These are phyloP conservation scores for Tachina grossa DNA, from an alignment of 2,888 invertebrate genomes.

Conservation along the genomic window DNA sequence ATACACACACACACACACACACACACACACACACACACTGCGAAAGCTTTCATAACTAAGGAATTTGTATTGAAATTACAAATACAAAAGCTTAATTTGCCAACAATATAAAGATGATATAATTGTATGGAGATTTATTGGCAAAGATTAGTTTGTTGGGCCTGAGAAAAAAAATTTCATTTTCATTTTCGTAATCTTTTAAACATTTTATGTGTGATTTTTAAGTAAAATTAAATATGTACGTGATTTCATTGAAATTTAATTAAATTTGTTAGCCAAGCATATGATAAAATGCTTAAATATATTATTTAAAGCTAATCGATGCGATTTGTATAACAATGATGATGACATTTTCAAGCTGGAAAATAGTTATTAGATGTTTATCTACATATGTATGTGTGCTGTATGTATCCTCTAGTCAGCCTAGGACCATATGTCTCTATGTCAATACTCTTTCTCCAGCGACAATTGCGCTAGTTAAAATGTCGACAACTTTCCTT, in stretches of 20 bases:
- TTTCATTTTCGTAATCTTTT: neutral
- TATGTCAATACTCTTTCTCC: too few relatives aligned
- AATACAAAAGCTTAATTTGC: constrained; percentile 3
- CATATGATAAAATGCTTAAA: neutral
- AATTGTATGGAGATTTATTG: constrained; percentile 19
- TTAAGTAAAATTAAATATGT: neutral
- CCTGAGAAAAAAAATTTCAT: constrained; percentile 13
- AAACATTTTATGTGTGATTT: neutral
- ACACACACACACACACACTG: neutral
- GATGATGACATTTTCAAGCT: too few relatives aligned
- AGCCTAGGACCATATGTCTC: too few relatives aligned
- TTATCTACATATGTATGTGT: too few relatives aligned
- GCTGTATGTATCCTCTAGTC: too few relatives aligned
- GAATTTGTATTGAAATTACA: constrained; percentile 22
- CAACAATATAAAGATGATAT: constrained; percentile 34
- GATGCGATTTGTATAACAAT: too few relatives aligned
- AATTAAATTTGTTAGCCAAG: neutral
- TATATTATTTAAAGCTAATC: too few relatives aligned
- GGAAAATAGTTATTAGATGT: too few relatives aligned
- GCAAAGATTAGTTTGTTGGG: neutral
- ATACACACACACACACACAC: too few relatives aligned
- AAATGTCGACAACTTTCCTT: too few relatives aligned
- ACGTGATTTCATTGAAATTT: constrained; percentile 1
- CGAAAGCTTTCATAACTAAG: neutral
- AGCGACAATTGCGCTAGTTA: too few relatives aligned